Conservation (phyloP, 2,113 vertebrate genomes). For the Maccullochella peelii region DNA sequence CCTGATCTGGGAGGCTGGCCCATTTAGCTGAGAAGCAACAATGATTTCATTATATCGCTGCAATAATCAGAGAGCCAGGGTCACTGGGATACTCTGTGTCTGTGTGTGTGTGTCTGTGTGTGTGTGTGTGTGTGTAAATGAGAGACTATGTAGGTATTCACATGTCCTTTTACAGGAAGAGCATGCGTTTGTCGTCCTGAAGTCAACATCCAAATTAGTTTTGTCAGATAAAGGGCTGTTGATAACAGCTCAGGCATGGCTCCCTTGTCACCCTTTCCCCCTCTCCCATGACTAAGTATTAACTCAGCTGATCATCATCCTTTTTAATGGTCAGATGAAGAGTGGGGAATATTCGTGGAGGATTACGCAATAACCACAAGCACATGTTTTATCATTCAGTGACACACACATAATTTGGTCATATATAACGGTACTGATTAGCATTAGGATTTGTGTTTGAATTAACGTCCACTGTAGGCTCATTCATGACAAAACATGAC, state of each 20-base stretch:
- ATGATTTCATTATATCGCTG: constrained; percentile 76
- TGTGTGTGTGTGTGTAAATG: constrained; percentile 1
- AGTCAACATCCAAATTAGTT: constrained; percentile 28
- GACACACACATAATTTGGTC: background rate
- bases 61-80: constrained; percentile 60
- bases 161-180: constrained; percentile 6
- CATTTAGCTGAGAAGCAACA: constrained; percentile 71
- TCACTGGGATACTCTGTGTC: constrained; percentile 24
- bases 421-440: background rate
- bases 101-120: constrained; percentile 8
- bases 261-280: background rate
- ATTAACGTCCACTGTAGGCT: background rate
- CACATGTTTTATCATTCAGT: background rate
- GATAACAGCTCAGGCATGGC: constrained; percentile 15
- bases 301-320: constrained; percentile 37
- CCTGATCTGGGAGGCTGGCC: constrained; percentile 64
- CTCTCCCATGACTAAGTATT: constrained; percentile 10
- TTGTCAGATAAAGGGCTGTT: constrained; percentile 37
- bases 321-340: constrained; percentile 10
- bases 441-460: background rate
- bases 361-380: constrained; percentile 17
- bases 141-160: background rate
- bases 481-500: background rate
- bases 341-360: background rate
- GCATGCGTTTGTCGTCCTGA: constrained; percentile 11